Evolutionary conservation across 2,888 invertebrate genomes (phyloP), one percentile per base, ranked within the genome.

Genomic region (Cantharis rufa): DNA sequence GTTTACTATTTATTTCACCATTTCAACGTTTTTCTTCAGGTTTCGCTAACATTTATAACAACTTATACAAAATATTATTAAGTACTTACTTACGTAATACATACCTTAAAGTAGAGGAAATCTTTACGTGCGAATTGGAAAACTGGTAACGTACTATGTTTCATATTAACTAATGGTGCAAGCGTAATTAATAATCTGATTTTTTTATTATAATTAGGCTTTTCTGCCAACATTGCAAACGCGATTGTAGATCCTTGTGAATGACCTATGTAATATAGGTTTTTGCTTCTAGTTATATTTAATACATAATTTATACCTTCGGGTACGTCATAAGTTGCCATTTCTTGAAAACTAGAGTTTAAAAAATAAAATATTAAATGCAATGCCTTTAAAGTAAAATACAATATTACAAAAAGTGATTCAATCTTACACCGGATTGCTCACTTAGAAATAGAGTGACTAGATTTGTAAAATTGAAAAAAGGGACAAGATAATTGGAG

Each of bases 181-280:
- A 94, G 84, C 1, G 92, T 92, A 81, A 92, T 91, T 90, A 92
- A 92, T 0, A 91, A 90, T 69, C 89, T 89, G 5, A 95, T 90
- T 86, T 93, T 94, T 0, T 88, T 84, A 84, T 93, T 93, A 82
- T 93, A 94, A 68, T 91, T 91, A 0, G 94, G 93, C 11, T 88
- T 86, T 71, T 91, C 88, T 0, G 92, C 90, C 15, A 89, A 89
- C 92, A 94, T 90, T 0, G 93, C 92, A 84, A 91, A 94, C 85
- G 93, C 94, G 1, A 88, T 83, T 0, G 93, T 93, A 0, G 93
- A 92, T 7, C 95, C 96, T 86, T 93, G 92, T 0, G 96, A 96
- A 85, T 96, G 95, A 0, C 96, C 97, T 1, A 94, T 88, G 85
- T 95, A 96, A 82, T 93, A 93, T 0, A 97, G 83, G 70, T 92